A percentile compares a stretch with the other conserved stretches of the same genome.
Evolutionary conservation across 2,797 vertebrate genomes (phyloP).

Genomic region (Benthosema pterotum): DNA sequence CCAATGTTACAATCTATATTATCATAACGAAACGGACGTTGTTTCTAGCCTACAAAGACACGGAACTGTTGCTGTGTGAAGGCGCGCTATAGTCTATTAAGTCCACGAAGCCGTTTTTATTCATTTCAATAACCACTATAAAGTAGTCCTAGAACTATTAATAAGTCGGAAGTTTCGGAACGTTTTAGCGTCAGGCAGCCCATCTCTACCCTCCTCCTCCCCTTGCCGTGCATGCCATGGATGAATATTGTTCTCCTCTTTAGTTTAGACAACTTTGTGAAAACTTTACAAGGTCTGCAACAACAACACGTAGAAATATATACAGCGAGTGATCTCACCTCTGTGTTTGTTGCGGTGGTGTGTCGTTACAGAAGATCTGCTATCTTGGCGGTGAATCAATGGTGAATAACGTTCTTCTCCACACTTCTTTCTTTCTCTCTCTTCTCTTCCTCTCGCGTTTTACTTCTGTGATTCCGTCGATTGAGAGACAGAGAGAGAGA

Average conservation of each 20-base stretch:
- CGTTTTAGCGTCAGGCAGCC: not conserved
- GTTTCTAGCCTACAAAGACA: too few species aligned
- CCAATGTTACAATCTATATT: too few species aligned
- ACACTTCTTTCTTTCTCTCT: slow-evolving; percentile 36
- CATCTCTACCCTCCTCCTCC: slow-evolving; percentile 21
- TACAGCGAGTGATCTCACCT: slow-evolving; percentile 54
- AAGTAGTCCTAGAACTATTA: too few species aligned
- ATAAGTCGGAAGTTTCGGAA: not conserved
- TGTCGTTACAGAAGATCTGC: too few species aligned
- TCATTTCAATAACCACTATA: too few species aligned
- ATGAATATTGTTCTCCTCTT: not conserved
- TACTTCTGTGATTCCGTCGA: slow-evolving; percentile 65
- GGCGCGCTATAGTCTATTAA: too few species aligned
- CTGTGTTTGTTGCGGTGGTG: not conserved
- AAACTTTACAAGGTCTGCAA: slow-evolving; percentile 10
- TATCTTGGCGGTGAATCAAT: too few species aligned
- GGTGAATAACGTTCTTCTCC: too few species aligned
- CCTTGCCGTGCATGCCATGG: not conserved
- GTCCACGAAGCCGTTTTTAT: too few species aligned
- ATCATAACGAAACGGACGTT: too few species aligned
- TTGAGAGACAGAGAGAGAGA: too few species aligned
- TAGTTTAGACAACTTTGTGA: slow-evolving; percentile 26
- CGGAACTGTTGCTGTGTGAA: too few species aligned
- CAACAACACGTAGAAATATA: not conserved
- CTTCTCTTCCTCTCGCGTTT: slow-evolving; percentile 36